A percentile compares a stretch with the other conserved stretches of the same genome.
These are phyloP conservation scores for Acanthis flammea DNA, from an alignment of 2,797 vertebrate species.

Conservation along the genomic window DNA sequence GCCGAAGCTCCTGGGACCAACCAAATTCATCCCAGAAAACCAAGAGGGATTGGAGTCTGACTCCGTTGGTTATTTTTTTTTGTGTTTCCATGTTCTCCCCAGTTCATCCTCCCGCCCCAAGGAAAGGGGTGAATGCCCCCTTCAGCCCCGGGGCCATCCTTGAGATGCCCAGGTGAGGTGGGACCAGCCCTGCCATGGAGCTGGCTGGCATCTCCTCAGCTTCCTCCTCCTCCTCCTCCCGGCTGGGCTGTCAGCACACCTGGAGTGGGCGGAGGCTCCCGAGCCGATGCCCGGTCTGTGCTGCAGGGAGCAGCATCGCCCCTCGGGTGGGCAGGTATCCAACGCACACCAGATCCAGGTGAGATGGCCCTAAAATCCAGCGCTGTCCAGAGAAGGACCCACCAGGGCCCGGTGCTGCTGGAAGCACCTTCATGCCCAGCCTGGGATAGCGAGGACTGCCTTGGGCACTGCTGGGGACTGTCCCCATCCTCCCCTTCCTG, in stretches of 20 bases:
- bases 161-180: background rate
- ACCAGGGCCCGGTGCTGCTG: background rate
- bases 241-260: background rate
- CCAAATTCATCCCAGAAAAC: conserved; percentile 27
- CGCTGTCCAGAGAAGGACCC: background rate
- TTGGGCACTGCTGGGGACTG: background rate
- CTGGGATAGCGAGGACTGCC: accelerated
- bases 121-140: background rate
- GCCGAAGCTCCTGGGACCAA: conserved; percentile 46
- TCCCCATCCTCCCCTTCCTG: background rate
- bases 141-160: background rate
- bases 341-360: background rate
- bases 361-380: background rate
- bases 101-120: background rate
- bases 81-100: background rate
- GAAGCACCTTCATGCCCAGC: background rate
- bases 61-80: background rate
- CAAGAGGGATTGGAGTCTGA: background rate
- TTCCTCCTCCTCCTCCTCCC: background rate
- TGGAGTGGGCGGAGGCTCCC: background rate
- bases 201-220: background rate
- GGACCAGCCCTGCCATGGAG: background rate
- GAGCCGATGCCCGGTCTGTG: accelerated
- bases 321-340: background rate
- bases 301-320: background rate